These are phyloP conservation scores for Gopherus flavomarginatus DNA, from an alignment of 2,113 vertebrate species.

Conservation along the genomic window DNA sequence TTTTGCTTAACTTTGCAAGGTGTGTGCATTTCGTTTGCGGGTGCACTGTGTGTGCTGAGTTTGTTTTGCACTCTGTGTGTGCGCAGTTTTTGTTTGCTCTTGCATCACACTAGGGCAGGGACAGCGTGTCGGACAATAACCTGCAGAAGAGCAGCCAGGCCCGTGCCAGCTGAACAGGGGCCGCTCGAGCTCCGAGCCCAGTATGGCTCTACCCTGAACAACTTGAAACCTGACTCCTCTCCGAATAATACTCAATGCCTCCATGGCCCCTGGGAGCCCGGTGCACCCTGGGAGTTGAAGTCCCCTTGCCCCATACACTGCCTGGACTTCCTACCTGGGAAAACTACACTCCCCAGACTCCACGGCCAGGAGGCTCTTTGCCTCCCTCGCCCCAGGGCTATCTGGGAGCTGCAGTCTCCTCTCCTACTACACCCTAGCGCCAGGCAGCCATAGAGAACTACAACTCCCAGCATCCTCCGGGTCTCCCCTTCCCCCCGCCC, in stretches of 20 bases:
- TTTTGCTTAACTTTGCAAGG: not conserved
- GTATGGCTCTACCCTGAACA: not conserved
- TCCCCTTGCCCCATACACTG: slow-evolving; percentile 6
- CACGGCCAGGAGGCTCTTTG: not conserved
- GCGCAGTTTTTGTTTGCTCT: not conserved
- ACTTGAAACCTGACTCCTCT: not conserved
- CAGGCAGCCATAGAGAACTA: slow-evolving; percentile 1
- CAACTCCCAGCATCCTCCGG: slow-evolving; percentile 60
- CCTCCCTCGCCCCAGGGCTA: not conserved
- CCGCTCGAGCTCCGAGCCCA: not conserved
- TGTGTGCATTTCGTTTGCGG: not conserved
- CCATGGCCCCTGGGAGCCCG: not conserved
- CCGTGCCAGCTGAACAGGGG: not conserved
- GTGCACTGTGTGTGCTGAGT: not conserved
- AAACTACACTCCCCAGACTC: slow-evolving; percentile 62
- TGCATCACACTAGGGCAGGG: not conserved
- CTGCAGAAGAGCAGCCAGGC: not conserved
- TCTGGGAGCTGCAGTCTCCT: slow-evolving; percentile 34
- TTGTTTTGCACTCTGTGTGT: not conserved
- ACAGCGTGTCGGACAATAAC: too few species aligned
- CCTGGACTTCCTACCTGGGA: not conserved
- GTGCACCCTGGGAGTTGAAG: slow-evolving; percentile 59
- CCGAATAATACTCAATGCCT: not conserved
- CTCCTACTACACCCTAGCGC: fast-evolving
- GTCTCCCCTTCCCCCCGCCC: slow-evolving; percentile 43